Percentiles rank a stretch among this genome's conserved stretches.
phyloP scores from a whole-genome alignment of 2,888 invertebrate species.

The Cosmorhoe ocellata region DNA sequence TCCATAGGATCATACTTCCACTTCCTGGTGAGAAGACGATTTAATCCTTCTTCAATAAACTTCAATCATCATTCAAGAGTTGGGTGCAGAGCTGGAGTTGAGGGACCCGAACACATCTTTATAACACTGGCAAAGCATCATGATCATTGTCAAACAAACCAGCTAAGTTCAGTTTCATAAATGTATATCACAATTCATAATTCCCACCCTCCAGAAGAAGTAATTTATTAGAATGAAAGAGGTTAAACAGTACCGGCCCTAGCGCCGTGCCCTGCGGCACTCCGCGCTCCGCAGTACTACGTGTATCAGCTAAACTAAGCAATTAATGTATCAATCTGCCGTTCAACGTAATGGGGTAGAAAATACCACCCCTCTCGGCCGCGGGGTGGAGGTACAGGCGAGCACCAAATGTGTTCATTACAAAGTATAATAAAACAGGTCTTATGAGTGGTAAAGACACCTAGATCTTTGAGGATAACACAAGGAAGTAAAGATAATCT shows the following conservation, averaged over 20 bases:
- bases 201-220: background rate
- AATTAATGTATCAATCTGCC: conserved; percentile 37
- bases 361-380: conserved; percentile 18
- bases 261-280: conserved; percentile 21
- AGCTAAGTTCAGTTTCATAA: no score
- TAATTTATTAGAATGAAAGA: conserved; percentile 1
- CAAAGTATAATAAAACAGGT: no score
- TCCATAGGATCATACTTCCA: conserved; percentile 21
- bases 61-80: background rate
- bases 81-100: no score
- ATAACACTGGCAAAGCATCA: no score
- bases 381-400: conserved; percentile 21
- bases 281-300: conserved; percentile 16
- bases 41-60: conserved; percentile 8
- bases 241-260: conserved; percentile 16
- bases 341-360: conserved; percentile 31
- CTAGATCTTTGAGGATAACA: no score
- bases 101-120: no score
- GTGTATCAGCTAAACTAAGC: conserved; percentile 27
- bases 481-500: no score
- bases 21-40: conserved; percentile 22
- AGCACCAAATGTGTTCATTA: background rate
- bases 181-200: no score
- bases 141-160: no score
- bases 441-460: no score